Evolutionary conservation across 2,797 vertebrate genomes (phyloP), one percentile per base, ranked within the genome.

Genomic region (Pantherophis alleghaniensis): DNA sequence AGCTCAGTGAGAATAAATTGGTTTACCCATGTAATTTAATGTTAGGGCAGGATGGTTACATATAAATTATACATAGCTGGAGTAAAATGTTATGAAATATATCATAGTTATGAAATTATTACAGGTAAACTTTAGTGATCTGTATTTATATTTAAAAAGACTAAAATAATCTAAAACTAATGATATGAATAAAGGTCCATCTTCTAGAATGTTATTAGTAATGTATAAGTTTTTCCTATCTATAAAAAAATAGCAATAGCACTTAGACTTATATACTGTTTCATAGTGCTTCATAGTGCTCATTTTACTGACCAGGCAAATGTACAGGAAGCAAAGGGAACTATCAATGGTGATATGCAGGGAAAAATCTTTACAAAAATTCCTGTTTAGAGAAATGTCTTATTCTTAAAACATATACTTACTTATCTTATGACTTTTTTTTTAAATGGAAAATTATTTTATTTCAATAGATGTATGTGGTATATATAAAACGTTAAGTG

Each of bases 401-500:
- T 96, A 4, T 94, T 96, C 90, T 4, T 56, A 92, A 53, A 55
- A 87, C 69, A 2, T 93, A 28, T 94, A 59, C 88, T 57, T 90
- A 66, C 88, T 57, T 90, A 66, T 55, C 47, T 16, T 89, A 47
- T 90, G 88, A 69, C 53, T 83, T 88, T 94, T 93, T 57, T 42
- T 42, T 5, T 0, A n/a, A 93, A 93, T 57, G 12, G 91, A 93
- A 74, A 61, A 90, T 51, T 61, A 51, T 90, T 87, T 20, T 94
- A 59, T 16, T 92, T 74, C 69, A 24, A 90, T 96, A 91, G 13
- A 93, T 37, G 92, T 93, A 57, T 90, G 88, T 90, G 88, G 47
- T 24, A 55, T 66, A 89, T 96, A 63, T 26, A 83, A 93, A 96
- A 89, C 95, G 95, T 95, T 95, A 97, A 96, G 57, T 92, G 93